Evolutionary conservation across 1,140 invertebrate species (phyloP).

Genomic region (Camponotus floridanus): DNA sequence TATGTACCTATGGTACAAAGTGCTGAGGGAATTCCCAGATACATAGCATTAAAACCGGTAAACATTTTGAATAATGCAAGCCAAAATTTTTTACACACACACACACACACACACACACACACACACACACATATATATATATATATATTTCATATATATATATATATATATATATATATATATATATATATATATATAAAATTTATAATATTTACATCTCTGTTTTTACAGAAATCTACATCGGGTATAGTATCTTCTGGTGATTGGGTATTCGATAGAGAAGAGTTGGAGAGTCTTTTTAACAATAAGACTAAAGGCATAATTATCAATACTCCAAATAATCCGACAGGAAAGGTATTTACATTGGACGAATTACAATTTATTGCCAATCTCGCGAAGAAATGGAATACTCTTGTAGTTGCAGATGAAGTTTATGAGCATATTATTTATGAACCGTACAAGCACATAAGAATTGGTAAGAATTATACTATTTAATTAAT

Average conservation of each 20-base stretch:
- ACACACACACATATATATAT: no score
- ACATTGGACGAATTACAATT: constrained; percentile 90
- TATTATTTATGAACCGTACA: constrained; percentile 94
- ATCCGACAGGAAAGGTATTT: constrained; percentile 97
- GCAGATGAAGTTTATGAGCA: constrained; percentile 99
- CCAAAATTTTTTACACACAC: not conserved
- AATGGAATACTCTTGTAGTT: constrained; percentile 96
- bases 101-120: no score
- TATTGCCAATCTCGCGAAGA: constrained; percentile 96
- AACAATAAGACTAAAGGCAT: constrained; percentile 97
- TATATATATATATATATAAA: constrained; percentile 28
- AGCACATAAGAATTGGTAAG: constrained; percentile 96
- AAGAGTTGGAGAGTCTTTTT: constrained; percentile 94
- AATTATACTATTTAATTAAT: constrained; percentile 1
- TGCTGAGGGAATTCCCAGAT: constrained; percentile 95
- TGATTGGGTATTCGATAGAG: constrained; percentile 96
- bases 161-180: no score
- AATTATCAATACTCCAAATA: constrained; percentile 98
- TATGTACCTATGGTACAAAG: constrained; percentile 97
- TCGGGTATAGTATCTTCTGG: constrained; percentile 88
- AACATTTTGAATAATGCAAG: constrained; percentile 73
- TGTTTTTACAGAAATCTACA: constrained; percentile 82
- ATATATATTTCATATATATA: no score
- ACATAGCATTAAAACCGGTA: constrained; percentile 95
- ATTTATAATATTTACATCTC: constrained; percentile 22